Base-by-base conservation (phyloP, 2,888 invertebrate genomes). In the Acrocyrtus sp. region DNA sequence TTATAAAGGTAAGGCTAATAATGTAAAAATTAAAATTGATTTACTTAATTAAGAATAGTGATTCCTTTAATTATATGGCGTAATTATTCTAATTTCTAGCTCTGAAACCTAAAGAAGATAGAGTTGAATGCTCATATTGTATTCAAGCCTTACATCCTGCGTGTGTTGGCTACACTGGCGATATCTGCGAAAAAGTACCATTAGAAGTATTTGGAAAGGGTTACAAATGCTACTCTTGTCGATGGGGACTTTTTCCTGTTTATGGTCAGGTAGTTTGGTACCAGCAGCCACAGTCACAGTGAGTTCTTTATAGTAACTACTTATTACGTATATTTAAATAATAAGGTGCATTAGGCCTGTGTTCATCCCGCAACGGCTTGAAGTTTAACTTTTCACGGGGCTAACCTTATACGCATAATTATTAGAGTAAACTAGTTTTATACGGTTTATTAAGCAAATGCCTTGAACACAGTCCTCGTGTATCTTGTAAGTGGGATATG, bases 211-310 rank as follows among this genome's bases (percentile, higher is more conserved):
- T 78, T 51, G 74, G 63, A 0, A 29, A 22, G n/a, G 72, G 54
- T 10, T 80, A 78, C 53, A 68, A 75, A 39, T 80, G 80, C 17
- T 60, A 43, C 15, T 70, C 62, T 3, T 80, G 80, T 34, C 29
- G 47, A 3, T 78, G 77, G 78, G 80, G 80, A 2, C 21, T 75
- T 8, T 77, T 63, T 57, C 80, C 80, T 1, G 26, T 80, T 1
- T 77, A 77, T 39, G 80, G 80, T 3, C 77, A 78, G 56, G 72
- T 75, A 0, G 77, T 80, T 2, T 80, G 78, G 80, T 80, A 60
- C 50, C 78, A 77, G 17, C 80, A 80, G 53, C 60, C 72, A 0
- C 54, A 50, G 5, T 67, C 54, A 19, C 50, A 51, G 79, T 79
- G 61, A 74, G 75, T 65, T 27, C 15, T n/a, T 48, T 53, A 8